Percentiles rank a stretch among this genome's conserved stretches.
Evolutionary conservation across 2,113 vertebrate genomes (phyloP).

Genomic region (Jaculus jaculus): DNA sequence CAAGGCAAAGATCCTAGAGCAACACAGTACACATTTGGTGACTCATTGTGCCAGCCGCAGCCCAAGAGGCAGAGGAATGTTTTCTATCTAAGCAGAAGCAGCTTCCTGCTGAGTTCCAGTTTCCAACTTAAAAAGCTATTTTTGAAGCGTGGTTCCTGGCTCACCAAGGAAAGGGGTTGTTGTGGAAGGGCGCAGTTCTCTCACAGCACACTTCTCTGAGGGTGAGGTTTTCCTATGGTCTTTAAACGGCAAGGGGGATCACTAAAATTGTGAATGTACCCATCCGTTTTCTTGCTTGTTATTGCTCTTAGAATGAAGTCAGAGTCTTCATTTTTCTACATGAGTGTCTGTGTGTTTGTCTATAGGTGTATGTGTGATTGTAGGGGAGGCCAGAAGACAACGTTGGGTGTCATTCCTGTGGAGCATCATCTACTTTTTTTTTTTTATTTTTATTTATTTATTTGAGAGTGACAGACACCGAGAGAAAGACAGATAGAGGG

Average conservation of each 20-base stretch:
- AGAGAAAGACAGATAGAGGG: too few species aligned
- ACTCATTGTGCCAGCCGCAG: neutral
- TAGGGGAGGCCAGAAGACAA: too few species aligned
- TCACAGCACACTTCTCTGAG: neutral
- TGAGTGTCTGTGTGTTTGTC: too few species aligned
- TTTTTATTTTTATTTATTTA: too few species aligned
- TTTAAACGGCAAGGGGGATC: neutral
- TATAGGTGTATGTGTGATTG: too few species aligned
- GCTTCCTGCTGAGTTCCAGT: neutral
- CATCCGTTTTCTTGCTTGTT: neutral
- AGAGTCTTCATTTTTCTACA: neutral
- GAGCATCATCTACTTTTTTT: too few species aligned
- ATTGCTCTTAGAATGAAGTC: neutral
- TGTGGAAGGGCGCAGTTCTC: neutral
- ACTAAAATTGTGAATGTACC: neutral
- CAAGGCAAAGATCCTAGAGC: neutral
- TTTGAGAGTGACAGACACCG: too few species aligned
- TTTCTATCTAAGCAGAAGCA: neutral
- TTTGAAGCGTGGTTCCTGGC: slow-evolving; percentile 49
- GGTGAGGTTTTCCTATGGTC: neutral
- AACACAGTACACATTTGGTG: neutral
- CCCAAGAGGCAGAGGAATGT: neutral
- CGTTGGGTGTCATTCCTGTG: too few species aligned
- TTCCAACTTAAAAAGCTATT: slow-evolving; percentile 34
- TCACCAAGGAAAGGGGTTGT: neutral